Evolutionary conservation across 2,113 vertebrate genomes (phyloP).

Genomic region (Corythoichthys haematopterus): DNA sequence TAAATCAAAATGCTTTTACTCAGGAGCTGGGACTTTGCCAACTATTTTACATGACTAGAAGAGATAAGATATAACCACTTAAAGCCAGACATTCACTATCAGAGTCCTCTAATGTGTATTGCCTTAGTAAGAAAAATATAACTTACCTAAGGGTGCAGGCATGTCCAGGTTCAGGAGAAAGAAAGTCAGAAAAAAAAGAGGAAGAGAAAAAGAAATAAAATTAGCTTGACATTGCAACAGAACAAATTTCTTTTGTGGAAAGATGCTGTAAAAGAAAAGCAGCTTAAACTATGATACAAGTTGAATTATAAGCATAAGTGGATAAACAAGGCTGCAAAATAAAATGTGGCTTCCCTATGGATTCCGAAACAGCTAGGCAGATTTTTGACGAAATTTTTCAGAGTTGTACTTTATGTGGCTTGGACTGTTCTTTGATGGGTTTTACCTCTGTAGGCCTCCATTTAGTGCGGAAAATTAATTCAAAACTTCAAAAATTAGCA

Average conservation of each 20-base stretch:
- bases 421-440: too few species aligned
- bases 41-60: not conserved
- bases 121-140: conserved; percentile 18
- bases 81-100: not conserved
- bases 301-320: conserved; percentile 23
- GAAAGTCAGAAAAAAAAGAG: not conserved
- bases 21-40: conserved; percentile 11
- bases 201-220: conserved; percentile 32
- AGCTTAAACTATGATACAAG: conserved; percentile 19
- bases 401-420: too few species aligned
- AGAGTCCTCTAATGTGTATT: conserved; percentile 17
- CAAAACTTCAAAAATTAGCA: too few species aligned
- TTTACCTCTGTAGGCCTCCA: too few species aligned
- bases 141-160: conserved; percentile 53
- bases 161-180: conserved; percentile 33
- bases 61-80: not conserved
- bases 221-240: conserved; percentile 34
- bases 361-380: too few species aligned
- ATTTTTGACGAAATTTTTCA: too few species aligned
- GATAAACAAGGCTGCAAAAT: conserved; percentile 23
- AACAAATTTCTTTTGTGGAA: conserved; percentile 23
- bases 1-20: conserved; percentile 6
- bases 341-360: conserved; percentile 7
- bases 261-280: conserved; percentile 8
- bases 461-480: too few species aligned